Conservation (phyloP, 2,797 vertebrate species). For the Anniella stebbinsi region DNA sequence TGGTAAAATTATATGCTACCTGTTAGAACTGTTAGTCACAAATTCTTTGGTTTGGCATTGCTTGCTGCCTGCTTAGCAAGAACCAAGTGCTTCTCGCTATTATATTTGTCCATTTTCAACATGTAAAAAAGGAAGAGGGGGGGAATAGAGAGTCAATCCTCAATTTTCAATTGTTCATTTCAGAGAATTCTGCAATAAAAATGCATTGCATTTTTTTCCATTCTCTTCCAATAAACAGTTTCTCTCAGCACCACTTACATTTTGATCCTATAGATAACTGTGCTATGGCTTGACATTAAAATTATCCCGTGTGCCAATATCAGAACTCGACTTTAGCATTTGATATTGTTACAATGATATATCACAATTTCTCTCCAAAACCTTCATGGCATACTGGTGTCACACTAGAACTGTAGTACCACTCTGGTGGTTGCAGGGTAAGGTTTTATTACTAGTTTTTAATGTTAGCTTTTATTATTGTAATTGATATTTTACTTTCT, state of each 20-base stretch:
- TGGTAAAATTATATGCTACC: neutral
- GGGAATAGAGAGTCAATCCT: neutral
- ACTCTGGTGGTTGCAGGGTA: neutral
- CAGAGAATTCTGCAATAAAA: neutral
- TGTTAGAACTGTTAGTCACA: conserved; percentile 2
- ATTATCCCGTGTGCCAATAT: neutral
- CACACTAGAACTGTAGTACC: neutral
- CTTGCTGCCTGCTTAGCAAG: neutral
- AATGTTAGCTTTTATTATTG: too few relatives aligned
- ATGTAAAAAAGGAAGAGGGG: neutral
- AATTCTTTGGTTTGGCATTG: conserved; percentile 10
- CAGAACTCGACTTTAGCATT: neutral
- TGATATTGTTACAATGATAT: neutral
- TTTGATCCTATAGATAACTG: neutral
- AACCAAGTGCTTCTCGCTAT: neutral
- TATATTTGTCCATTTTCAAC: neutral
- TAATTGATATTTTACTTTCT: too few relatives aligned
- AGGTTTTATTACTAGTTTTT: too few relatives aligned
- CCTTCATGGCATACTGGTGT: neutral
- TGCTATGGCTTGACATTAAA: neutral
- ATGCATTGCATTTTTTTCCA: neutral
- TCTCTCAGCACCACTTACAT: neutral
- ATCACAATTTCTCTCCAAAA: neutral
- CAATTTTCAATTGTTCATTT: neutral
- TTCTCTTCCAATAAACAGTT: neutral